Conservation (phyloP, 2,797 vertebrate species). For the Silurus aristotelis region DNA sequence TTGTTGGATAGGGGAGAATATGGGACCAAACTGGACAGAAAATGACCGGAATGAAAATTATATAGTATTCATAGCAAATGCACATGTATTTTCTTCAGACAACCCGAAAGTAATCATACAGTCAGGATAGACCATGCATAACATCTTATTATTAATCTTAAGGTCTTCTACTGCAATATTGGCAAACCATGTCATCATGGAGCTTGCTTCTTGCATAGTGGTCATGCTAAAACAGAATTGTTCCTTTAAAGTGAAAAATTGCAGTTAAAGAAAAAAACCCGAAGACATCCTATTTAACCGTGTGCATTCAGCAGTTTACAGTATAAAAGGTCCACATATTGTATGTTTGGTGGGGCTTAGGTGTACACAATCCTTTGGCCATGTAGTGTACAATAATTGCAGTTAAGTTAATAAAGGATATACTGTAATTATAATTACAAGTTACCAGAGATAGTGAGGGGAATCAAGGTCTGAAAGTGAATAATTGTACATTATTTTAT, state of each 20-base stretch:
- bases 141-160: background rate
- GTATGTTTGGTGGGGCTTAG: too few species aligned
- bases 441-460: too few species aligned
- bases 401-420: background rate
- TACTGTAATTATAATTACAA: background rate
- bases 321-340: background rate
- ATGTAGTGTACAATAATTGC: background rate
- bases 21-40: background rate
- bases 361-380: background rate
- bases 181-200: background rate
- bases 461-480: background rate
- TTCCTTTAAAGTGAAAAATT: too few species aligned
- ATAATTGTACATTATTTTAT: background rate
- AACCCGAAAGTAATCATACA: background rate
- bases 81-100: background rate
- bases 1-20: background rate
- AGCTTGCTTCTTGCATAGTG: background rate
- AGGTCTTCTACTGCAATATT: background rate
- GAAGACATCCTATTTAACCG: background rate
- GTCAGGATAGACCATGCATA: background rate
- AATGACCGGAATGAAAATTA: background rate
- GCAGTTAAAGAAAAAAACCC: too few species aligned
- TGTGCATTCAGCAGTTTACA: background rate
- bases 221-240: background rate
- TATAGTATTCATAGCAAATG: background rate